These are phyloP conservation scores for Atlantisia rogersi DNA, from an alignment of 2,113 vertebrate species.

Conservation along the genomic window DNA sequence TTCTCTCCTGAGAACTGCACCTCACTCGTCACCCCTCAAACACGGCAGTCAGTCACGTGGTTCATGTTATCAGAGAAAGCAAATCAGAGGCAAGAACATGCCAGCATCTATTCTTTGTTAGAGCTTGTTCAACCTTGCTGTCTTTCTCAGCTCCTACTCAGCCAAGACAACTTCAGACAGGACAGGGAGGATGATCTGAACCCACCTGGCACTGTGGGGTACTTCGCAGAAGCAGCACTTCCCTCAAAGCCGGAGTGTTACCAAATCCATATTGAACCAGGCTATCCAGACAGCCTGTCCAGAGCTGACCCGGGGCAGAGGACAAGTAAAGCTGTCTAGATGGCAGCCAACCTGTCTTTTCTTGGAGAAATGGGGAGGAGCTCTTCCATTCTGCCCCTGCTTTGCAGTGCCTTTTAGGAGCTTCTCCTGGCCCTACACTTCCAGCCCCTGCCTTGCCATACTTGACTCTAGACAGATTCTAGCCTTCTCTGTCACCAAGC, in stretches of 20 bases:
- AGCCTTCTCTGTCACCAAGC: not conserved
- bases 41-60: too few relatives aligned
- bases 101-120: too few relatives aligned
- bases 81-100: too few relatives aligned
- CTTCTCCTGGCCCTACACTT: not conserved
- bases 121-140: too few relatives aligned
- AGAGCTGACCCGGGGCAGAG: not conserved
- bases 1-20: too few relatives aligned
- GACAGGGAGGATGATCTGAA: not conserved
- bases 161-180: too few relatives aligned
- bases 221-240: not conserved
- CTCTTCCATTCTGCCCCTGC: not conserved
- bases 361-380: accelerated
- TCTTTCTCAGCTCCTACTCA: too few relatives aligned
- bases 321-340: not conserved
- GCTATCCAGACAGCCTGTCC: not conserved
- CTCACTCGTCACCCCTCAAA: too few relatives aligned
- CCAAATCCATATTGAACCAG: not conserved
- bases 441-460: not conserved
- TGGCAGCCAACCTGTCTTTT: not conserved
- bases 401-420: not conserved
- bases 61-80: too few relatives aligned
- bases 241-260: not conserved
- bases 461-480: not conserved
- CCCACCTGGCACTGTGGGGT: not conserved